phyloP scores from a whole-genome alignment of 1,140 invertebrate genomes.

The Drosophila gunungcola region DNA sequence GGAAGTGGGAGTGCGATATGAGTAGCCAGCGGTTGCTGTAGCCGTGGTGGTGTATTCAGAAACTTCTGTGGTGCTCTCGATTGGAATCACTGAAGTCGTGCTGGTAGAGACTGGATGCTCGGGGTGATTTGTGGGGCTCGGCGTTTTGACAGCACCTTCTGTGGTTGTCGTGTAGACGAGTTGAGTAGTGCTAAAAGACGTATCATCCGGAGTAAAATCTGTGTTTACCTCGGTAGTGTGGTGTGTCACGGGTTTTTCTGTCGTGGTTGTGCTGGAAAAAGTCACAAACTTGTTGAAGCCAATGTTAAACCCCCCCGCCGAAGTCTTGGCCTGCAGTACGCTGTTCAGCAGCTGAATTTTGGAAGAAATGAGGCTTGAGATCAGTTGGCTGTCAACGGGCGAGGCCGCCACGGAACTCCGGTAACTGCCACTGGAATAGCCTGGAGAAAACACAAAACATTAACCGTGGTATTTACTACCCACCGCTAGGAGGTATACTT shows the following conservation, averaged over 20 bases:
- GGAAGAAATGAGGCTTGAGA: constrained; percentile 50
- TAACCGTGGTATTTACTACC: background rate
- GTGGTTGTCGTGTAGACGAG: constrained; percentile 68
- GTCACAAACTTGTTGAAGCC: constrained; percentile 47
- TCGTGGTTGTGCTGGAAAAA: constrained; percentile 41
- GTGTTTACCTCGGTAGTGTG: constrained; percentile 74
- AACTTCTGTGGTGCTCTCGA: constrained; percentile 11
- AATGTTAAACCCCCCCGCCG: constrained; percentile 50
- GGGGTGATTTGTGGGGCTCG: constrained; percentile 69
- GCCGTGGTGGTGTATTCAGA: constrained; percentile 20
- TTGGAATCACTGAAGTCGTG: constrained; percentile 24
- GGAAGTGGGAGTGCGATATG: constrained; percentile 31
- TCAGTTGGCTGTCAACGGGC: constrained; percentile 49
- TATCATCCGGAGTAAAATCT: constrained; percentile 66
- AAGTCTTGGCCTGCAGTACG: constrained; percentile 52
- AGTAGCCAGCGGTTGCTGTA: constrained; percentile 25
- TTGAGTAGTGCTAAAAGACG: constrained; percentile 67
- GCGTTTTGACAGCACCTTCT: constrained; percentile 58
- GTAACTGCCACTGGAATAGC: constrained; percentile 26
- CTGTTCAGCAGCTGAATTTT: constrained; percentile 56
- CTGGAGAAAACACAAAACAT: constrained; percentile 10
- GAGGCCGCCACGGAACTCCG: constrained; percentile 33
- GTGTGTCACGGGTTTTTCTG: constrained; percentile 48
- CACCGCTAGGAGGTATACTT: constrained; percentile 30
- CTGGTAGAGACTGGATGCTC: constrained; percentile 49